Conservation (phyloP, 2,113 vertebrate species). For the Odocoileus hemionus region DNA sequence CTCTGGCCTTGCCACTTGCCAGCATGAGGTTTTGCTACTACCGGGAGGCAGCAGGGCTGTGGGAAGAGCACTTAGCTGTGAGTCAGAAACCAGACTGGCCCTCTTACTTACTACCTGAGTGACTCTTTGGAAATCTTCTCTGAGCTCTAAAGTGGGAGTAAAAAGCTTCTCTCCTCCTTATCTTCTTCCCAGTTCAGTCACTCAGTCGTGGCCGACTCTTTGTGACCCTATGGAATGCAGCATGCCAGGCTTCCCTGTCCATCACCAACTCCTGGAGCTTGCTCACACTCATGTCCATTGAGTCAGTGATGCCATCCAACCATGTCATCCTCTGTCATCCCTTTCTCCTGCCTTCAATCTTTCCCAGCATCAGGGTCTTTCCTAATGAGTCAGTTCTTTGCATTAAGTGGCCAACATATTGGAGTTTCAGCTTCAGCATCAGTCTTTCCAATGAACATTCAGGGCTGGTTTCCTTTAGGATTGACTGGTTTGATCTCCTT, state of each 20-base stretch:
- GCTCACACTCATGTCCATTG: background rate
- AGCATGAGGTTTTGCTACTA: background rate
- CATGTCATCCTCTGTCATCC: background rate
- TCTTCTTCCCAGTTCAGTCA: background rate
- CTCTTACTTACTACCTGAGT: background rate
- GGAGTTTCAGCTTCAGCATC: background rate
- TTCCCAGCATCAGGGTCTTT: background rate
- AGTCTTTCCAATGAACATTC: background rate
- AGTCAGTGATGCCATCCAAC: background rate
- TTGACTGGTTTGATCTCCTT: background rate
- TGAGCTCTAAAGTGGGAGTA: background rate
- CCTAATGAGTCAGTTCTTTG: background rate
- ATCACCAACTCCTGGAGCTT: background rate
- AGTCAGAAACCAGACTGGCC: background rate
- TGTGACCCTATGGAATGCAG: background rate
- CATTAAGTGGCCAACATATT: background rate
- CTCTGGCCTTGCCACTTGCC: background rate
- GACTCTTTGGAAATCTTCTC: background rate
- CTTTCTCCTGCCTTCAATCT: background rate
- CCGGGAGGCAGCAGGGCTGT: rapidly evolving
- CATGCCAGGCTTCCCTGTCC: background rate
- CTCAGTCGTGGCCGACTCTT: rapidly evolving
- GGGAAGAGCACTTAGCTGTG: background rate
- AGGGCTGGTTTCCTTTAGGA: background rate
- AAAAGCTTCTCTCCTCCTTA: background rate